Base-by-base conservation (phyloP, 2,113 vertebrate species). In the Azemiops feae region DNA sequence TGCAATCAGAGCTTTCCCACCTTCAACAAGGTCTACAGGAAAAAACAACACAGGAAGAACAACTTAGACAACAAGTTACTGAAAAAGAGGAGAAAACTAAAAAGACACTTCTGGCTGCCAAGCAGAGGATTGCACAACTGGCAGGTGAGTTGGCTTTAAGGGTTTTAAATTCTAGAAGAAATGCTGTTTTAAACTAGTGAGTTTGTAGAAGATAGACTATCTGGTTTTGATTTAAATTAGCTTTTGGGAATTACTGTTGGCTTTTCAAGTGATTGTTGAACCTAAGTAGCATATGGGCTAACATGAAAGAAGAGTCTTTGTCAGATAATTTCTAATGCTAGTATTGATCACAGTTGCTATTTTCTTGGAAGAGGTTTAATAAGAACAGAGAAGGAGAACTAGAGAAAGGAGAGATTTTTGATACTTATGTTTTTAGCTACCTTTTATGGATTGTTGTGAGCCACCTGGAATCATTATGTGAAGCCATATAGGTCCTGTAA, bases 11-110 rank as follows among this genome's bases (percentile, higher is more conserved):
- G 95, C 95, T 99, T 86, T 90, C 96, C 55, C 98, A 98, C 86
- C 97, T 99, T 94, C 98, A 98, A 88, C 99, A 99, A 96, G 99
- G 99, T 93, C 97, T 99, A 18, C 99, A 99, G 94, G 98, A 99
- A 30, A 99, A 98, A 95, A 96, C 96, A 3, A 96, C 98, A 0
- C 98, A 99, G 95, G 99, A 99, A 92, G 99, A 99, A 0, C 97
- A 98, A 27, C 97, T 99, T 81, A 98, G 98, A 30, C 98, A 99
- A 92, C 99, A 99, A 96, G 98, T 99, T 91, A 95, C 97, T 0
- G 99, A 99, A 91, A 99, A 99, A 95, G 99, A 99, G 25, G 99
- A 99, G 85, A 99, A 99, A 95, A 99, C 98, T 0, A 98, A 98
- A 95, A 99, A 99, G 96, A 98, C 98, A 0, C 97, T 99, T 14